Percentiles rank a stretch among this genome's conserved stretches.
Conservation (phyloP, 2,797 vertebrate genomes). For the Alfaro cultratus region DNA sequence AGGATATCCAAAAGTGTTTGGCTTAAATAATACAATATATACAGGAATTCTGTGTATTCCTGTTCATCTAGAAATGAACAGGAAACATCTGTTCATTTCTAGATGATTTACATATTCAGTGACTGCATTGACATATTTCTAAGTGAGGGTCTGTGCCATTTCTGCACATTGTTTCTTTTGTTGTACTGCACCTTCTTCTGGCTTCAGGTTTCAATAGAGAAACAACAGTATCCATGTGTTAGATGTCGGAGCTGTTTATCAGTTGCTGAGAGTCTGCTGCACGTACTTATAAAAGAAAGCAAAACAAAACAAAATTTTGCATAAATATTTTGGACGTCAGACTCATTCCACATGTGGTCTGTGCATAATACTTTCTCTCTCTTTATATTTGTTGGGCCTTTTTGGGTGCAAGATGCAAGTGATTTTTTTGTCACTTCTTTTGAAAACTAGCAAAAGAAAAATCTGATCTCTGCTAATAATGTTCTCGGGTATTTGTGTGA, state of each 20-base stretch:
- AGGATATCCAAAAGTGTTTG: background rate
- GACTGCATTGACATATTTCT: background rate
- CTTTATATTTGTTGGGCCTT: conserved; percentile 6
- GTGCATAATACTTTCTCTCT: conserved; percentile 34
- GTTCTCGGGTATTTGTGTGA: conserved; percentile 23
- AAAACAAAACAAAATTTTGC: background rate
- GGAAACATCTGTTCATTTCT: background rate
- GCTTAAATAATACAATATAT: background rate
- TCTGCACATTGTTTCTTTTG: background rate
- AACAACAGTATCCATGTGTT: background rate
- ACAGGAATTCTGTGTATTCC: background rate
- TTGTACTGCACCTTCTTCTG: background rate
- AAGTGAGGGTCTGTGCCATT: background rate
- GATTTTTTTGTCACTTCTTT: conserved; percentile 19
- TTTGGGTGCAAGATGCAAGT: conserved; percentile 27
- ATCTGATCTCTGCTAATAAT: conserved; percentile 56
- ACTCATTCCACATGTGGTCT: conserved; percentile 36
- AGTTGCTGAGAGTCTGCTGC: conserved; percentile 21
- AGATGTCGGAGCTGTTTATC: conserved; percentile 13
- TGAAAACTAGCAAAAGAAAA: conserved; percentile 16
- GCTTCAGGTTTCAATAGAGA: background rate
- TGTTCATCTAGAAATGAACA: background rate
- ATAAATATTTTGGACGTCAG: conserved; percentile 20
- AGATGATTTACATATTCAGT: background rate
- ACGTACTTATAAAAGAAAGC: conserved; percentile 3